Base-by-base conservation (phyloP, 2,797 vertebrate genomes). In the Tenualosa ilisha region DNA sequence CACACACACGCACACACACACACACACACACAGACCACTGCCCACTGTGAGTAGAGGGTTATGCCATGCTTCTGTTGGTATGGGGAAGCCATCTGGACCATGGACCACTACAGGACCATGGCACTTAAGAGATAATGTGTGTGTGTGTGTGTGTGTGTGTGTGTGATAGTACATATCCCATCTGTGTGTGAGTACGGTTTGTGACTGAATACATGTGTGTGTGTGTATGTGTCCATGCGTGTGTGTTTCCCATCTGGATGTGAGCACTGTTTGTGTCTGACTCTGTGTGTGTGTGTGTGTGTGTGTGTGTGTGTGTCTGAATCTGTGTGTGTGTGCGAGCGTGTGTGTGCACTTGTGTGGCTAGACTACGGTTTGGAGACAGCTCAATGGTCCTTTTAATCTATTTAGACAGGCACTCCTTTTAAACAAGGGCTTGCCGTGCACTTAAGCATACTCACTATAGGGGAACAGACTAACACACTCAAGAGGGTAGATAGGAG, bases 301-400 rank as follows among this genome's bases (percentile, higher is more conserved):
- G 61, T 65, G 8, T 65, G 65, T 37, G 26, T 31, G 24, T 11
- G n/a, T 65, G 61, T 24, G 61, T 65, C 22, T 72, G 65, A 13
- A 8, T 17, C 12, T 75, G 31, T 75, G 37, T 46, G 72, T 79
- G 40, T 46, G 65, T 40, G 31, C 4, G 65, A 8, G 13, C 17
- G 31, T 72, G 65, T 72, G 65, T 37, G 24, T 37, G 31, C 40
- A 31, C 15, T 31, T 72, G 65, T 72, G 72, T 79, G 37, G 7
- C n/a, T n/a, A 20, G 72, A 46, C 37, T 43, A 43, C 20, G 5
- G 37, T 79, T 79, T 79, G 43, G 37, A 22, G 72, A 79, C 37
- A 79, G 72, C 72, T 79, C 72, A 79, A 79, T 79, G 72, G 72
- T 79, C 72, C 40, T 79, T 79, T 79, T 79, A 79, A 79, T 79